phyloP scores from a whole-genome alignment of 2,797 vertebrate genomes.

The Pogonophryne albipinna region DNA sequence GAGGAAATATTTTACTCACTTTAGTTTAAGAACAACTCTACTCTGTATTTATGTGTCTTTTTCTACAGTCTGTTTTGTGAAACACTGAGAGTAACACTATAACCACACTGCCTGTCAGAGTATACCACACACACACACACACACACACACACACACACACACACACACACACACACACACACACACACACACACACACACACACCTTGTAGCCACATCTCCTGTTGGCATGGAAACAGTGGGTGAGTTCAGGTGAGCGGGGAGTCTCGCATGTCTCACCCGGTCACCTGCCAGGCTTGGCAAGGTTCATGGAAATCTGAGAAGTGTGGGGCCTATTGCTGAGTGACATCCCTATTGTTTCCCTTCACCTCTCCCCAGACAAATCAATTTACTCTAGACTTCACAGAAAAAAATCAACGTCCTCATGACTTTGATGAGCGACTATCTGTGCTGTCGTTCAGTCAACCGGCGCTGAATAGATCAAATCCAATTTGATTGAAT shows the following conservation, averaged over 20 bases:
- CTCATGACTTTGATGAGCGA: constrained; percentile 39
- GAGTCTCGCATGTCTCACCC: constrained; percentile 59
- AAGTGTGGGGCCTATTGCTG: constrained; percentile 55
- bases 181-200: neutral
- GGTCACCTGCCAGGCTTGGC: constrained; percentile 63
- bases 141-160: too few relatives aligned
- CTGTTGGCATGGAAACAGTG: constrained; percentile 74
- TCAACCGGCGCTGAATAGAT: constrained; percentile 17
- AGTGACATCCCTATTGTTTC: constrained; percentile 46
- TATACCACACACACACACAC: neutral
- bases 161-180: too few relatives aligned
- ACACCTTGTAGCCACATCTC: constrained; percentile 17
- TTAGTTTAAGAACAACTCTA: neutral
- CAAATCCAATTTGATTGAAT: constrained; percentile 27
- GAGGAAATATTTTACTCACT: neutral
- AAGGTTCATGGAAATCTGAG: constrained; percentile 59
- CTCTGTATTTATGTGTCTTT: neutral
- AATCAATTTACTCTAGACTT: constrained; percentile 49
- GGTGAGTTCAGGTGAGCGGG: constrained; percentile 70
- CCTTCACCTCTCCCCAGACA: constrained; percentile 44
- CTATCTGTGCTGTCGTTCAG: neutral
- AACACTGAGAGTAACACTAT: neutral
- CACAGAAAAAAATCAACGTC: neutral
- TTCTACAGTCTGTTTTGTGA: neutral
- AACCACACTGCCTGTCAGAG: neutral